Evolutionary conservation across 2,888 invertebrate genomes (phyloP), one percentile per base, ranked within the genome.

Genomic region (Chrysomela aeneicollis): DNA sequence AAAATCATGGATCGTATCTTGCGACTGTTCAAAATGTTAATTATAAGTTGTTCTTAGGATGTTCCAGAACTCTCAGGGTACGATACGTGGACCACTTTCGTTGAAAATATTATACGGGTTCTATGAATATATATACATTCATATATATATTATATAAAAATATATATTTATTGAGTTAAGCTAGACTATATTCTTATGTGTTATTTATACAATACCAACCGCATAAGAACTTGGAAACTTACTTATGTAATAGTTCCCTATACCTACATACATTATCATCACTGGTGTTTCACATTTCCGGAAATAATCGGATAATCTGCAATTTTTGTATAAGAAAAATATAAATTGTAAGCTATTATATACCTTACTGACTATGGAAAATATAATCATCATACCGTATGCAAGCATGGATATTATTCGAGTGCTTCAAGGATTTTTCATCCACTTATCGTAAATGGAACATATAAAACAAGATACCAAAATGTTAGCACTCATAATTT

Each of bases 11-110:
- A 69, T 71, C 79, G 72, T 78, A 78, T 76, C 80, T 77, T 76
- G 77, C 76, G 75, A 77, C 77, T 64, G 77, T 80, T 80, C 80
- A 74, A 72, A 70, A 79, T 80, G 79, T 80, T 81, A 80, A 80
- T 76, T 80, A 76, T 80, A 82, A 80, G 79, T 82, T 82, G 82
- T 82, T 82, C 78, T 80, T 77, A 78, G 79, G 79, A 81, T 79
- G 81, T 82, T 81, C 80, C 79, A 76, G 79, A 80, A 80, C 78
- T 81, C 74, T 71, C 79, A 75, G 73, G 81, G 77, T 79, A 78
- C 74, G 78, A 73, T 71, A 73, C 78, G 77, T 74, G 78, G 74
- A 76, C 68, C 73, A 74, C 70, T 68, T 81, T 81, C 79, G 80
- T 81, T 82, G 46, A 80, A 79, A 79, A 75, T 73, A 75, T 74